Percentiles rank a stretch among this genome's conserved stretches.
phyloP scores from a whole-genome alignment of 2,797 vertebrate species.

The Dipus sagitta region DNA sequence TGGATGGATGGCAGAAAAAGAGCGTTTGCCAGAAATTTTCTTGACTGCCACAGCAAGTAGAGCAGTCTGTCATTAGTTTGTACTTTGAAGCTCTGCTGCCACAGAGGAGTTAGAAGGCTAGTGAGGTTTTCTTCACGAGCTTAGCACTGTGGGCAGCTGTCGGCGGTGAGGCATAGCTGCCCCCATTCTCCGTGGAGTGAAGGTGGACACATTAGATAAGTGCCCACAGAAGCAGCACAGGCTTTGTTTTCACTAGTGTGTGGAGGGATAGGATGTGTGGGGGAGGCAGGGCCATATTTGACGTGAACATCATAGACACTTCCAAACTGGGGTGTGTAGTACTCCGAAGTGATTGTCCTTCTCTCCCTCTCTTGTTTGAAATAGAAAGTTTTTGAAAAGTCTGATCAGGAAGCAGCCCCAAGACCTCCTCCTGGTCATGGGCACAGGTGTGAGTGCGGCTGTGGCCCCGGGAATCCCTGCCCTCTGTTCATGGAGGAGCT shows the following conservation, averaged over 20 bases:
- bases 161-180: neutral
- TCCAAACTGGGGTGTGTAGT: rapidly evolving
- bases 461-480: slow-evolving; percentile 86
- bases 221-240: rapidly evolving
- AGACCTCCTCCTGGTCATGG: slow-evolving; percentile 87
- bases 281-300: rapidly evolving
- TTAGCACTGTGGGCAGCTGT: neutral
- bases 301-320: rapidly evolving
- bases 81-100: neutral
- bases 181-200: rapidly evolving
- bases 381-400: slow-evolving; percentile 87
- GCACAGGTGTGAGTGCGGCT: slow-evolving; percentile 86
- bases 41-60: neutral
- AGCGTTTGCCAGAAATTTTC: neutral
- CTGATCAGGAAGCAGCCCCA: slow-evolving; percentile 85
- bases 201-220: rapidly evolving
- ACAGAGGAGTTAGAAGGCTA: neutral
- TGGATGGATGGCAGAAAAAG: neutral
- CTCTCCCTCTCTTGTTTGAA: neutral
- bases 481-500: slow-evolving; percentile 87
- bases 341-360: neutral
- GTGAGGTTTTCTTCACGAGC: neutral
- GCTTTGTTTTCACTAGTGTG: rapidly evolving
- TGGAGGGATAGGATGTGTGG: rapidly evolving
- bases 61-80: neutral